Evolutionary conservation across 2,113 vertebrate species (phyloP).

Genomic region (Ammodytes dubius): DNA sequence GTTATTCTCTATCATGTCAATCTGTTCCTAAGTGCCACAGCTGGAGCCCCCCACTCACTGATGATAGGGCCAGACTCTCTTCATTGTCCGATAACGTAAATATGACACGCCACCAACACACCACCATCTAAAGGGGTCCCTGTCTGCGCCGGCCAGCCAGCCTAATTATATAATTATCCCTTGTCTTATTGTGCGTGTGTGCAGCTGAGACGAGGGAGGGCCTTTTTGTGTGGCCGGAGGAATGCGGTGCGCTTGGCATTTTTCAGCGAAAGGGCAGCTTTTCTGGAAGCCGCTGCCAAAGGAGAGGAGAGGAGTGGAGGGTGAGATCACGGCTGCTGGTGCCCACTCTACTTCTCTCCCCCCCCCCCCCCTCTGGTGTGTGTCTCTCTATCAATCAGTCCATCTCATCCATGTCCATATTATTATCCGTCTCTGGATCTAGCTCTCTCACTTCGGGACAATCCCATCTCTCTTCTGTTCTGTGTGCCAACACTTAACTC

Average conservation of each 20-base stretch:
- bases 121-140: constrained; percentile 65
- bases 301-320: constrained; percentile 67
- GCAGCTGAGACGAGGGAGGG: constrained; percentile 78
- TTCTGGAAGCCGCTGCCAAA: constrained; percentile 76
- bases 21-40: constrained; percentile 63
- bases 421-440: constrained; percentile 41
- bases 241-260: constrained; percentile 86
- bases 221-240: constrained; percentile 78
- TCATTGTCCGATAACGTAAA: constrained; percentile 74
- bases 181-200: constrained; percentile 78
- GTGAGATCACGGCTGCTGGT: constrained; percentile 82
- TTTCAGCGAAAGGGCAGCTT: constrained; percentile 86
- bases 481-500: neutral
- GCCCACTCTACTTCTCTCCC: constrained; percentile 75
- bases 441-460: constrained; percentile 43
- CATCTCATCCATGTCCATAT: constrained; percentile 17
- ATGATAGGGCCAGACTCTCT: constrained; percentile 60
- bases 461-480: constrained; percentile 50
- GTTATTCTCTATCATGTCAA: constrained; percentile 64
- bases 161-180: constrained; percentile 83
- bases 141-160: constrained; percentile 58
- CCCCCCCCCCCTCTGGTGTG: constrained; percentile 4
- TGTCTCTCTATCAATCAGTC: constrained; percentile 54
- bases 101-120: constrained; percentile 66
- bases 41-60: constrained; percentile 61